Base-by-base conservation (phyloP, 2,888 invertebrate genomes). In the Alitta virens region DNA sequence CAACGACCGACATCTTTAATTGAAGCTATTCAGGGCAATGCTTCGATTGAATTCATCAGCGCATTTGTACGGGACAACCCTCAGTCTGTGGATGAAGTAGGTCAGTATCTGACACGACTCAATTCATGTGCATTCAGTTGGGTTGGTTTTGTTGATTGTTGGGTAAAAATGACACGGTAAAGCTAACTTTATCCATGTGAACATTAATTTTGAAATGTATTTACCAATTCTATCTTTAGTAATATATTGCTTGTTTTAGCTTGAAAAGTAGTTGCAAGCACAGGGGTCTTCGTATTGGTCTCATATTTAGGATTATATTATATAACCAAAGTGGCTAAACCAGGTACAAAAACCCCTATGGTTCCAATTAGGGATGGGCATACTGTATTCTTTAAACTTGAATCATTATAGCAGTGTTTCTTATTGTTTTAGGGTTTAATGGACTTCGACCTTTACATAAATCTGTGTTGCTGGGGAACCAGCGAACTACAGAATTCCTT, bases 371-470 rank as follows among this genome's bases (percentile, higher is more conserved):
- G n/a, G n/a, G n/a, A n/a, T n/a, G n/a, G n/a, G n/a, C n/a, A n/a
- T n/a, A n/a, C n/a, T n/a, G n/a, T n/a, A n/a, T n/a, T n/a, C n/a
- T n/a, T n/a, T n/a, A n/a, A n/a, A n/a, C n/a, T n/a, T n/a, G n/a
- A n/a, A n/a, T n/a, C n/a, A n/a, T n/a, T n/a, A n/a, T n/a, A n/a
- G n/a, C n/a, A n/a, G n/a, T 40, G 40, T 16, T 12, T 40, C 16
- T 40, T 40, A 16, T 40, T 40, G 40, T 55, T 63, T n/a, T 61
- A 79, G 79, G 78, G 33, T 80, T 79, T 75, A 73, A 76, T 72
- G 78, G 78, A 18, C 74, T 73, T 60, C 75, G 74, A 16, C 68
- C 75, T 1, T 68, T 80, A 27, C 80, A 80, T 69, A 68, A 72
- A 64, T 79, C 79, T 0, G 76, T 75, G 62, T 67, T 79, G 26